Percentiles rank a stretch among this genome's conserved stretches.
phyloP scores from a whole-genome alignment of 1,140 invertebrate genomes.

The Pinna nobilis region DNA sequence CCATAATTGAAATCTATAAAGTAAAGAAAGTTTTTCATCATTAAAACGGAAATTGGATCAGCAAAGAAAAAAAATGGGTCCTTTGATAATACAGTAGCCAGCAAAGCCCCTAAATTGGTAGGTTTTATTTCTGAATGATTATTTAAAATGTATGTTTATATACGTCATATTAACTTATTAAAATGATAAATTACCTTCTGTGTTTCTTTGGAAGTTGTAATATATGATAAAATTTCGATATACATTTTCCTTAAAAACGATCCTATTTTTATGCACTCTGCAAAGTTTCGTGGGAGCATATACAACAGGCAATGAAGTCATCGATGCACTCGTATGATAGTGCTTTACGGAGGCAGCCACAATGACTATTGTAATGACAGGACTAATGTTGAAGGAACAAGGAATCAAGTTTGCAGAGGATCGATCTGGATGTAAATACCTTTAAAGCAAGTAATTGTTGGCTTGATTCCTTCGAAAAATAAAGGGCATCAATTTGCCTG shows the following conservation, averaged over 20 bases:
- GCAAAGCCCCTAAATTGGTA: conserved; percentile 14
- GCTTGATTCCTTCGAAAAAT: neutral
- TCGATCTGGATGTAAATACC: neutral
- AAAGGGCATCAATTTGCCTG: too few relatives aligned
- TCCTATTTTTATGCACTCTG: too few relatives aligned
- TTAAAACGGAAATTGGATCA: neutral
- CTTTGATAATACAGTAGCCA: conserved; percentile 21
- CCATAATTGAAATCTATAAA: neutral
- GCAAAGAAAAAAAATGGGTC: conserved; percentile 15
- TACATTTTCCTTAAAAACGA: too few relatives aligned
- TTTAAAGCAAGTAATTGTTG: neutral
- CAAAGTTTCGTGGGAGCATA: too few relatives aligned
- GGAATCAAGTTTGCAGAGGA: neutral
- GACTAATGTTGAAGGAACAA: neutral
- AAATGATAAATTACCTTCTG: too few relatives aligned
- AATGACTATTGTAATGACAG: neutral
- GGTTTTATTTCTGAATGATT: neutral
- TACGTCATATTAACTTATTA: too few relatives aligned
- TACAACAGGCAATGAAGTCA: neutral
- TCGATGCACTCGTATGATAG: neutral
- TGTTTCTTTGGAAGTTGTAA: too few relatives aligned
- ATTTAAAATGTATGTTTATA: neutral
- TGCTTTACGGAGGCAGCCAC: neutral
- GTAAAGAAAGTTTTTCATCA: neutral
- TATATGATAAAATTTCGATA: too few relatives aligned